Evolutionary conservation across 2,888 invertebrate species (phyloP).

Genomic region (Clunio marinus): DNA sequence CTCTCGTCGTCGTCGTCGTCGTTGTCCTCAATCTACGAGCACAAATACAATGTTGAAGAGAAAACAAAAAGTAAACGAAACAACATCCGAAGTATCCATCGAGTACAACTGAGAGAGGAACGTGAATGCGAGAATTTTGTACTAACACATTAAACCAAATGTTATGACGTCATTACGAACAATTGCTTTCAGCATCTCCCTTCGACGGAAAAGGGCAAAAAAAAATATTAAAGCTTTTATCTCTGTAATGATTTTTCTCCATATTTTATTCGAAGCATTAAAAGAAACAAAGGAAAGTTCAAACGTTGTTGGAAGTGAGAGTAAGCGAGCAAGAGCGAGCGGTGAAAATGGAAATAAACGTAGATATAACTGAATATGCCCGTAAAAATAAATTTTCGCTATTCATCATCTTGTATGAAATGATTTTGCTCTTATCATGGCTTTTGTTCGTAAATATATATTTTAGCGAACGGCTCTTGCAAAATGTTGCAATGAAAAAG

Average conservation of each 20-base stretch:
- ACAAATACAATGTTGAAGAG: background rate
- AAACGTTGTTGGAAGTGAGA: background rate
- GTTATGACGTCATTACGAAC: constrained; percentile 36
- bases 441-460: background rate
- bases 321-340: background rate
- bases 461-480: background rate
- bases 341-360: background rate
- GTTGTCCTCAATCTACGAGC: no score
- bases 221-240: constrained; percentile 33
- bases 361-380: constrained; percentile 18
- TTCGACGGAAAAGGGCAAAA: background rate
- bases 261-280: constrained; percentile 26
- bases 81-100: background rate
- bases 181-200: background rate
- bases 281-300: constrained; percentile 37
- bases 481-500: background rate
- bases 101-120: background rate
- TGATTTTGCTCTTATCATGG: constrained; percentile 13
- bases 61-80: background rate
- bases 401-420: constrained; percentile 26
- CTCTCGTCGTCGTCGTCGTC: no score
- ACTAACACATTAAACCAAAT: background rate
- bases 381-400: constrained; percentile 34
- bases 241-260: constrained; percentile 38
- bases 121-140: no score